Base-by-base conservation (phyloP, 1,140 invertebrate genomes). In the Drosophila dunni region DNA sequence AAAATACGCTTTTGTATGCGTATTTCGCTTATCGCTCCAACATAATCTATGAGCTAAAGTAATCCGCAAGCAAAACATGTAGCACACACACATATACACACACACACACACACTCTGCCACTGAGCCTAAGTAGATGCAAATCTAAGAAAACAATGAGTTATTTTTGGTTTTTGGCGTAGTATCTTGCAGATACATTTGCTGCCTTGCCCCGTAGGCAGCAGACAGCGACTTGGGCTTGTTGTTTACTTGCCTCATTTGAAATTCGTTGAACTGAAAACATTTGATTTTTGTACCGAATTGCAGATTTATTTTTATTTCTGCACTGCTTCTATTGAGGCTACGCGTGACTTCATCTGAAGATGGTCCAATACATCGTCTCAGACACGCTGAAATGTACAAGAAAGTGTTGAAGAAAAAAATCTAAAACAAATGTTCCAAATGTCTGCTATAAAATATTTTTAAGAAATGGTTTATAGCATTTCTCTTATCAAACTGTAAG, bases 201-300 rank as follows among this genome's bases (percentile, higher is more conserved):
- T 20, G 20, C 38, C 45, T 13, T 44, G 63, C 46, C 62, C 53
- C n/a, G 62, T 7, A 48, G 50, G 50, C 50, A 53, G 48, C 48
- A 42, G 40, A 42, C 36, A 65, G 44, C 48, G 48, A 45, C 20
- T 62, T 63, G 54, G 54, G 63, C 63, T 75, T 78, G 54, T 75
- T 78, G 54, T 69, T 78, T 78, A 65, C 68, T 79, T 79, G 68
- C 44, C 74, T 79, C 74, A 76, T 79, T 79, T 76, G 73, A 76
- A 75, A 79, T 79, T 79, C 77, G 64, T 66, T 79, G 77, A 79
- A 79, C 77, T 76, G 74, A 76, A 79, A 76, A 72, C 73, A 79
- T 79, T 79, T 76, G 48, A 72, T 67, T 79, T 67, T 75, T 66
- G 51, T 68, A 72, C 68, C 67, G 74, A 79, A 76, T 76, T 67